These are phyloP conservation scores for Calcarius lapponicus DNA, from an alignment of 2,797 vertebrate species.

Conservation along the genomic window DNA sequence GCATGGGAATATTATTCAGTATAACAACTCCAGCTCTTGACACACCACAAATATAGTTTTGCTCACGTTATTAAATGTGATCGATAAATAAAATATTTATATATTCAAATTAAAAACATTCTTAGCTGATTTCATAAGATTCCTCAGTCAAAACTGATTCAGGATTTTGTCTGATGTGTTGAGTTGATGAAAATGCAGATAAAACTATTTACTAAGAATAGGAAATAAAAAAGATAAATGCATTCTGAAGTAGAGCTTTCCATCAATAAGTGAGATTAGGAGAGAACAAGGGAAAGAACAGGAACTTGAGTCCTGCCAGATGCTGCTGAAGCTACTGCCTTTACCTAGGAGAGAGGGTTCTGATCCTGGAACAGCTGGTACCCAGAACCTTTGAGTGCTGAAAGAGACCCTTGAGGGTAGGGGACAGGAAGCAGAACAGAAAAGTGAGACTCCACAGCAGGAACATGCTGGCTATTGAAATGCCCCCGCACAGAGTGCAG, in stretches of 20 bases:
- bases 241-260: background rate
- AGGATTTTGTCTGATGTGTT: background rate
- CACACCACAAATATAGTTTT: background rate
- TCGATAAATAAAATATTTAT: background rate
- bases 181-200: background rate
- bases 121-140: background rate
- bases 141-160: background rate
- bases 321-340: background rate
- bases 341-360: background rate
- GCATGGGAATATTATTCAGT: background rate
- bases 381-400: background rate
- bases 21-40: background rate
- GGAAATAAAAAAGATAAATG: fast-evolving
- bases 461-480: background rate
- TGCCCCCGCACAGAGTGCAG: background rate
- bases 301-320: background rate
- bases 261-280: background rate
- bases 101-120: background rate
- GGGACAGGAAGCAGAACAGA: background rate
- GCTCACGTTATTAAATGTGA: background rate
- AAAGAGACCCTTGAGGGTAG: background rate
- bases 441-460: background rate
- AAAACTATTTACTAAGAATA: background rate
- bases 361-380: background rate
- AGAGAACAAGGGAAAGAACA: background rate